Percentiles rank a stretch among this genome's conserved stretches.
These are phyloP conservation scores for Drosophila prosaltans DNA, from an alignment of 1,140 invertebrate genomes.

Conservation along the genomic window DNA sequence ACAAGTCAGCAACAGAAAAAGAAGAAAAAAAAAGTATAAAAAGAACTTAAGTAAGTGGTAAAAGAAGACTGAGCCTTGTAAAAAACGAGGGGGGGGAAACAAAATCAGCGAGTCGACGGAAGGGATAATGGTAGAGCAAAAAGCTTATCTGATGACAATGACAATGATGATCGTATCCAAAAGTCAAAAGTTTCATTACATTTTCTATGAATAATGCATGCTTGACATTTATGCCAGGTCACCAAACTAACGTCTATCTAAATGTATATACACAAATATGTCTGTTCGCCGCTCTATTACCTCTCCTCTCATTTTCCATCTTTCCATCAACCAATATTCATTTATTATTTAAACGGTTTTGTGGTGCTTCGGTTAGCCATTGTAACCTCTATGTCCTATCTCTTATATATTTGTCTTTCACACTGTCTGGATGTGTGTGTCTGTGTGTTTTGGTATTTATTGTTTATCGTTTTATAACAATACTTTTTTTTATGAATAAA, in stretches of 20 bases:
- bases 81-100: not conserved
- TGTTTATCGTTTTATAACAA: slow-evolving; percentile 51
- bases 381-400: not conserved
- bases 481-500: slow-evolving; percentile 51
- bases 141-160: slow-evolving; percentile 3
- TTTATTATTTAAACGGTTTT: slow-evolving; percentile 59
- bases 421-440: slow-evolving; percentile 17
- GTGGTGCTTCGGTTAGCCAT: slow-evolving; percentile 41
- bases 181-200: slow-evolving; percentile 7
- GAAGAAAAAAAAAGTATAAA: not conserved
- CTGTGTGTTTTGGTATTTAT: slow-evolving; percentile 33
- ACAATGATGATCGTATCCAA: slow-evolving; percentile 8
- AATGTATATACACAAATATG: not conserved
- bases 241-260: slow-evolving; percentile 2
- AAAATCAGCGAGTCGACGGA: not conserved
- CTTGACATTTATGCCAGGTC: slow-evolving; percentile 5
- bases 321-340: slow-evolving; percentile 33
- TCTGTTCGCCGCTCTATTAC: not conserved
- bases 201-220: slow-evolving; percentile 6
- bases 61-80: slow-evolving; percentile 8
- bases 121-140: not conserved
- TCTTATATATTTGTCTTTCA: slow-evolving; percentile 35
- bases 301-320: not conserved
- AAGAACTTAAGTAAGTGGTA: slow-evolving; percentile 11
- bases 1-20: not conserved